Evolutionary conservation across 2,797 vertebrate genomes (phyloP).

Genomic region (Sebastolobus altivelis): DNA sequence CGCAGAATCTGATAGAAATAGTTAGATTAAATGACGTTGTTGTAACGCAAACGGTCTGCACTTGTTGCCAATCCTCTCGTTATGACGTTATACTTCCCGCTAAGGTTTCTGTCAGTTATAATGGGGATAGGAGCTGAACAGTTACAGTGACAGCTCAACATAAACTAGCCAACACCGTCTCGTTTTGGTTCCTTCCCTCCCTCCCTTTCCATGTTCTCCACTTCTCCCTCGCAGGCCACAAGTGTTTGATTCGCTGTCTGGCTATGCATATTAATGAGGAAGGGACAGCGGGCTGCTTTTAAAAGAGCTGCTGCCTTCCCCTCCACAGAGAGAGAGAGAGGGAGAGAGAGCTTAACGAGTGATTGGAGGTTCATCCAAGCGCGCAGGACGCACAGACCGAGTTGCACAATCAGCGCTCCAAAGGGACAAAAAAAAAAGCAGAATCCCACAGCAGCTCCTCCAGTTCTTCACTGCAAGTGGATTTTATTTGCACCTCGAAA

Average conservation of each 20-base stretch:
- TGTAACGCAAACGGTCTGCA: not conserved
- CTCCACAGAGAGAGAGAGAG: conserved; percentile 33
- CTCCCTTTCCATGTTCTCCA: conserved; percentile 47
- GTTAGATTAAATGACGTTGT: not conserved
- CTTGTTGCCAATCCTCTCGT: not conserved
- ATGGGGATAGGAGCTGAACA: not conserved
- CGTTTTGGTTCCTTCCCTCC: not conserved
- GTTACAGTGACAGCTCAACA: not conserved
- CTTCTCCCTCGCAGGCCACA: conserved; percentile 79
- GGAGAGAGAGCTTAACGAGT: conserved; percentile 34
- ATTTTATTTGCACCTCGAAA: conserved; percentile 33
- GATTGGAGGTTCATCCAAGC: conserved; percentile 49
- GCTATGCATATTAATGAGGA: conserved; percentile 96
- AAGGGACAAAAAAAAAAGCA: conserved; percentile 21
- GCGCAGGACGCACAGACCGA: conserved; percentile 65
- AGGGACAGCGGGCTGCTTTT: conserved; percentile 88
- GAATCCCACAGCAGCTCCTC: conserved; percentile 15
- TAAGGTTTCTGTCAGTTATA: not conserved
- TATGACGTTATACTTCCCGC: not conserved
- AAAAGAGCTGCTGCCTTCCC: conserved; percentile 83
- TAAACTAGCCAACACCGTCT: not conserved
- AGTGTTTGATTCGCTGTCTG: conserved; percentile 91
- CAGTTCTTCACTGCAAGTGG: conserved; percentile 43
- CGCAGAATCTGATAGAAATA: accelerated
- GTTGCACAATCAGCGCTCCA: conserved; percentile 69